A percentile compares a stretch with the other conserved stretches of the same genome.
phyloP scores from a whole-genome alignment of 1,140 invertebrate species.

The Psilanteris sp. region DNA sequence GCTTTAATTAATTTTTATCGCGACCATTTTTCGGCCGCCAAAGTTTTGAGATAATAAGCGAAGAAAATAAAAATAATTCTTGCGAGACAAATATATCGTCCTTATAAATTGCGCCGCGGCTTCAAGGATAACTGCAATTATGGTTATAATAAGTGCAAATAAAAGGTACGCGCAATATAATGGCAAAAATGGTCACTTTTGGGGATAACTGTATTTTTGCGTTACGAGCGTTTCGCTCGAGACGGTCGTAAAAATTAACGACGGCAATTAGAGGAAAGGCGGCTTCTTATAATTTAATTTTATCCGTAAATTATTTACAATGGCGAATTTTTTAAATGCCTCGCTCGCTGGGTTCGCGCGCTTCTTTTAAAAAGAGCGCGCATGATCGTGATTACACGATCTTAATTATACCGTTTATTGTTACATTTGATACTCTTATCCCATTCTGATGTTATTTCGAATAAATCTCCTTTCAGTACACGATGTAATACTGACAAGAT shows the following conservation, averaged over 20 bases:
- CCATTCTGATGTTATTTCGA: conserved; percentile 27
- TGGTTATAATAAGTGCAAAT: conserved; percentile 51
- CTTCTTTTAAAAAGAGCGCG: conserved; percentile 29
- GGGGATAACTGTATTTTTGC: conserved; percentile 57
- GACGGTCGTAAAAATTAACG: conserved; percentile 60
- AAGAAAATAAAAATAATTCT: conserved; percentile 44
- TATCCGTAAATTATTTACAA: conserved; percentile 60
- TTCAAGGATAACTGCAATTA: conserved; percentile 57
- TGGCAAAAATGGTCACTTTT: conserved; percentile 57
- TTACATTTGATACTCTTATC: conserved; percentile 54
- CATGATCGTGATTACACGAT: no score
- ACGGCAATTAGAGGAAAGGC: conserved; percentile 56
- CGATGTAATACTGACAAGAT: conserved; percentile 49
- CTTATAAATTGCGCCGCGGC: conserved; percentile 51
- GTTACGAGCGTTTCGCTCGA: conserved; percentile 48
- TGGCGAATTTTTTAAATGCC: conserved; percentile 43
- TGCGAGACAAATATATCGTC: conserved; percentile 49
- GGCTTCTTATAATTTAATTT: conserved; percentile 63
- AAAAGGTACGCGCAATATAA: conserved; percentile 46
- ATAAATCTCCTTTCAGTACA: conserved; percentile 43
- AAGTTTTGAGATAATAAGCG: conserved; percentile 28
- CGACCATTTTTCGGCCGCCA: conserved; percentile 4
- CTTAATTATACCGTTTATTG: conserved; percentile 48
- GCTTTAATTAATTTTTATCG: conserved; percentile 39
- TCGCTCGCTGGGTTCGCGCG: conserved; percentile 7